Conservation (phyloP, 1,140 invertebrate genomes). For the Harlomillsia oculata region DNA sequence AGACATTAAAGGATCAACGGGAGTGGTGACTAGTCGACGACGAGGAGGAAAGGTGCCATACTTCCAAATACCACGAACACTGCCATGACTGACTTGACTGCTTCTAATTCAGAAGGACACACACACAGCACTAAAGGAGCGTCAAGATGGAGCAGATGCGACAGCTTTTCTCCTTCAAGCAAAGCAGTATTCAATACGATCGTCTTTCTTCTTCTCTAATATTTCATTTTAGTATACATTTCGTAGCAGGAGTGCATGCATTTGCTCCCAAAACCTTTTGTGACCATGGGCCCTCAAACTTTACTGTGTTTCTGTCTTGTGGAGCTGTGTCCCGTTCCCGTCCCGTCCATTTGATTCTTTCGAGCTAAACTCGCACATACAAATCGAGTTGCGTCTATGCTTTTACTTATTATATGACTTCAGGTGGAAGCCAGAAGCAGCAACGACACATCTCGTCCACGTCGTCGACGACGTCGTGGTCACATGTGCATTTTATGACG, state of each 20-base stretch:
- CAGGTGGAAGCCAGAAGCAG: no score
- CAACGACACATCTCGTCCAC: no score
- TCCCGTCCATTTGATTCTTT: no score
- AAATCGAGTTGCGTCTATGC: no score
- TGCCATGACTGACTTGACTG: neutral
- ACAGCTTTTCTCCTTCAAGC: neutral
- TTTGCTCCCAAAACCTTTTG: neutral
- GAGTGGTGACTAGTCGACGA: conserved; percentile 4
- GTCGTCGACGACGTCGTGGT: no score
- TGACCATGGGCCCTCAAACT: neutral
- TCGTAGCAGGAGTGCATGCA: no score
- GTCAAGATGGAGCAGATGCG: conserved; percentile 20
- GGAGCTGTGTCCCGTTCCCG: neutral
- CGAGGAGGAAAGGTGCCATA: neutral
- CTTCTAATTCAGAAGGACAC: neutral
- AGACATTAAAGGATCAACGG: conserved; percentile 29
- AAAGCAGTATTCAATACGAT: neutral
- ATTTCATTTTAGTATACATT: conserved; percentile 5
- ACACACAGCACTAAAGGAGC: neutral
- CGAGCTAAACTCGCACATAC: no score
- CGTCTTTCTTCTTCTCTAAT: neutral
- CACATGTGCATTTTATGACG: conserved; percentile 28
- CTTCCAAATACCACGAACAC: neutral
- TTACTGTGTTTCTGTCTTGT: neutral
- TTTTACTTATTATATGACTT: conserved; percentile 5